Conservation (phyloP, 2,797 vertebrate species). For the Catostomus latipinnis region DNA sequence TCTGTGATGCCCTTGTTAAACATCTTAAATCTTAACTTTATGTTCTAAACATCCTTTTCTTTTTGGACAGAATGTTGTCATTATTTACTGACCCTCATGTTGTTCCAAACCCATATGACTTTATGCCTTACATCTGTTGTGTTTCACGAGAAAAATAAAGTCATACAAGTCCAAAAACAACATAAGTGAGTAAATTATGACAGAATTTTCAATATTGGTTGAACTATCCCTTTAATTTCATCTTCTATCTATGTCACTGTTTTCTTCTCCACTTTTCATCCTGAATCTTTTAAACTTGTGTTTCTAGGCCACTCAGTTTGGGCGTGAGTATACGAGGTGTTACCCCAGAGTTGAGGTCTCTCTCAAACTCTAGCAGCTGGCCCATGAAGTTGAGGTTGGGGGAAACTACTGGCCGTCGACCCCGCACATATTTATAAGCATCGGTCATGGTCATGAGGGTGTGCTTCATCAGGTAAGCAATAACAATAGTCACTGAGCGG, state of each 20-base stretch:
- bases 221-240: not conserved
- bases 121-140: too few species aligned
- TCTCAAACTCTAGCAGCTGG: slow-evolving; percentile 88
- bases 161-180: too few species aligned
- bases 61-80: too few species aligned
- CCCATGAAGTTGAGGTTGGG: slow-evolving; percentile 93
- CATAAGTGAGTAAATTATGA: too few species aligned
- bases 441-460: slow-evolving; percentile 91
- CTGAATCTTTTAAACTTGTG: slow-evolving; percentile 74
- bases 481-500: slow-evolving; percentile 88
- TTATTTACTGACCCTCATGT: too few species aligned
- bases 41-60: slow-evolving; percentile 11
- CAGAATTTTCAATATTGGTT: too few species aligned
- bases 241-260: slow-evolving; percentile 18
- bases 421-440: slow-evolving; percentile 88
- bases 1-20: not conserved
- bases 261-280: slow-evolving; percentile 49
- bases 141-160: too few species aligned
- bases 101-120: too few species aligned
- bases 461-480: slow-evolving; percentile 92
- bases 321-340: slow-evolving; percentile 88
- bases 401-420: slow-evolving; percentile 85
- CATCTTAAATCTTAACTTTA: not conserved
- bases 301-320: slow-evolving; percentile 86
- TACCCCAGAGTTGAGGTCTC: slow-evolving; percentile 87